These are phyloP conservation scores for Phyllostomus hastatus DNA, from an alignment of 2,113 vertebrate genomes.

Conservation along the genomic window DNA sequence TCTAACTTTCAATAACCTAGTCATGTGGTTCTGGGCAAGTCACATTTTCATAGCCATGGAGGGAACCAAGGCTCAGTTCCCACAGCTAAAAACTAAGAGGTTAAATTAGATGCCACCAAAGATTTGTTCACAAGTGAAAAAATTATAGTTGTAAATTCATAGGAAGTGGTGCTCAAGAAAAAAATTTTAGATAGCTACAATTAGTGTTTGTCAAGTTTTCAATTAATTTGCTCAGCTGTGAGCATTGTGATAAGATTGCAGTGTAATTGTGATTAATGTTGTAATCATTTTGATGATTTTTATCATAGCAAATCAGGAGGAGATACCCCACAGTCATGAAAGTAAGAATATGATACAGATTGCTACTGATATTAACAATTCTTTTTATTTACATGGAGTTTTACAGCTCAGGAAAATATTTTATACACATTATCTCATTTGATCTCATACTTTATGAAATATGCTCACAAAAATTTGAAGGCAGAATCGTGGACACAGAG, in stretches of 20 bases:
- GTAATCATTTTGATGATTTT: constrained; percentile 56
- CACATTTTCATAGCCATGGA: not conserved
- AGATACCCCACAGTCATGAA: constrained; percentile 16
- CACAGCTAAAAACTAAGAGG: not conserved
- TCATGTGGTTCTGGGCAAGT: not conserved
- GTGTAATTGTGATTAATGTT: constrained; percentile 67
- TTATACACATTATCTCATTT: not conserved
- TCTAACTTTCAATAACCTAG: not conserved
- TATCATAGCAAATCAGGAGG: constrained; percentile 63
- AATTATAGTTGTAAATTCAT: constrained; percentile 17
- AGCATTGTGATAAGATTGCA: constrained; percentile 51
- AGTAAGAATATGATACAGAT: not conserved
- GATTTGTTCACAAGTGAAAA: constrained; percentile 43
- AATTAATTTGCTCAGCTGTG: constrained; percentile 67
- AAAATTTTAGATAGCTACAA: constrained; percentile 54
- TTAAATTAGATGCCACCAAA: constrained; percentile 48
- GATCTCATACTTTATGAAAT: not conserved
- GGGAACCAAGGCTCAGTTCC: not conserved
- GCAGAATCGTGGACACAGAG: not conserved
- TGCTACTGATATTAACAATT: not conserved
- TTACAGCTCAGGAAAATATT: constrained; percentile 5
- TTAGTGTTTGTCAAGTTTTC: constrained; percentile 47
- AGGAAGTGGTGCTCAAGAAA: constrained; percentile 32
- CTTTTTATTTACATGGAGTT: constrained; percentile 7
- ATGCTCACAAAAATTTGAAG: not conserved